Conservation (phyloP, 2,888 invertebrate species). For the Lasiommata megera region DNA sequence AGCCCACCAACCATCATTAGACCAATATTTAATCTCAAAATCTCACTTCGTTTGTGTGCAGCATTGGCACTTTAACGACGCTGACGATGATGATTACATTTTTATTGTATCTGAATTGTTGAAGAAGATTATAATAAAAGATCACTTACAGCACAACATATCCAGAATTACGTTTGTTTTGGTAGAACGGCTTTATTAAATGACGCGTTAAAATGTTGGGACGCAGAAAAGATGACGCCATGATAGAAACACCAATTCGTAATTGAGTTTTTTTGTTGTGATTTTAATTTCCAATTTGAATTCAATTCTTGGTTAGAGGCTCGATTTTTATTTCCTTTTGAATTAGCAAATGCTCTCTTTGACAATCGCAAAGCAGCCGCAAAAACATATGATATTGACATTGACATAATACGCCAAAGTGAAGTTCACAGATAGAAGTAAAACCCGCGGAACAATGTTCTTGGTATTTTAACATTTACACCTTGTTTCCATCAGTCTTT, state of each 20-base stretch:
- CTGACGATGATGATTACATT: no score
- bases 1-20: no score
- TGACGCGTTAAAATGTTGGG: slow-evolving; percentile 59
- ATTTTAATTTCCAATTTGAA: slow-evolving; percentile 16
- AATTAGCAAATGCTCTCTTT: slow-evolving; percentile 2
- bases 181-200: slow-evolving; percentile 64
- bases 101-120: no score
- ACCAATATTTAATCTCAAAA: no score
- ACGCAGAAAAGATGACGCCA: slow-evolving; percentile 72
- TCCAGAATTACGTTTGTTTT: slow-evolving; percentile 82
- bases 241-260: slow-evolving; percentile 35
- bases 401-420: not conserved
- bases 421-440: no score
- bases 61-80: no score
- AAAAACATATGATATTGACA: slow-evolving; percentile 39
- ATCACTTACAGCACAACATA: slow-evolving; percentile 86
- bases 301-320: no score
- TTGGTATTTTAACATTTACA: no score
- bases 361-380: not conserved
- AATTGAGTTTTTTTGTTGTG: slow-evolving; percentile 11
- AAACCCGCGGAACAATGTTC: no score
- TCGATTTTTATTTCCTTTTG: slow-evolving; percentile 2
- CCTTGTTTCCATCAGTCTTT: no score
- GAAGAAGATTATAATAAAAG: not conserved
- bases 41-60: no score